Base-by-base conservation (phyloP, 2,888 invertebrate genomes). In the Blastobasis lacticolella region DNA sequence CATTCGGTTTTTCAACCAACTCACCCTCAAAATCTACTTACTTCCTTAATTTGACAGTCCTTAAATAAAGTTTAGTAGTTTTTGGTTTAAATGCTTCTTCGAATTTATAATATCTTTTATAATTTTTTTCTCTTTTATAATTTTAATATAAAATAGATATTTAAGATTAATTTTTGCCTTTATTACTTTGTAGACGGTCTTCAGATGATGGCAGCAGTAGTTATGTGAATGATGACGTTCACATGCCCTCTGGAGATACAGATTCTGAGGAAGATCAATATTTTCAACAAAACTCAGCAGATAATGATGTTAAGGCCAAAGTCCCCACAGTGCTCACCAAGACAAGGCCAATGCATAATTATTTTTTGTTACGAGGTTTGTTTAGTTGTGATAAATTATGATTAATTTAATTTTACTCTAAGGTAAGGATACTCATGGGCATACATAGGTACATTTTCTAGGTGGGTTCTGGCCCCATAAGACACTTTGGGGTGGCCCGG, bases 271-370 rank as follows among this genome's bases (percentile, higher is more conserved):
- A 80, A 4, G 77, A 75, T 23, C 23, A 2, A 23, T 23, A 23
- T 23, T 23, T 23, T 2, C 23, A 23, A 23, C 23, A 23, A 23
- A 23, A 23, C 23, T 1, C 23, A 23, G 57, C 57, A 4, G 63
- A 55, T 6, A 55, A 57, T 38, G 58, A 61, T 5, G 64, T 63
- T 23, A 68, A 67, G 41, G 71, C 71, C 5, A 80, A 80, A 50
- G 63, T 71, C 44, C 87, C 84, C 5, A 67, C 73, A 7, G 89
- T 90, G 6, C 67, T 93, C 47, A 73, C 83, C 48, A 93, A 93
- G 66, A 73, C 88, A 45, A 89, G 90, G 68, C 93, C 93, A 4
- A 91, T 90, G 66, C 92, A 93, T 60, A 91, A 90, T 55, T 95
- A 94, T 91, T 88, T 89, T 58, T 84, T 92, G 50, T 75, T 93